A percentile compares a stretch with the other conserved stretches of the same genome.
phyloP scores from a whole-genome alignment of 2,888 invertebrate genomes.

The Yponomeuta malinellus region DNA sequence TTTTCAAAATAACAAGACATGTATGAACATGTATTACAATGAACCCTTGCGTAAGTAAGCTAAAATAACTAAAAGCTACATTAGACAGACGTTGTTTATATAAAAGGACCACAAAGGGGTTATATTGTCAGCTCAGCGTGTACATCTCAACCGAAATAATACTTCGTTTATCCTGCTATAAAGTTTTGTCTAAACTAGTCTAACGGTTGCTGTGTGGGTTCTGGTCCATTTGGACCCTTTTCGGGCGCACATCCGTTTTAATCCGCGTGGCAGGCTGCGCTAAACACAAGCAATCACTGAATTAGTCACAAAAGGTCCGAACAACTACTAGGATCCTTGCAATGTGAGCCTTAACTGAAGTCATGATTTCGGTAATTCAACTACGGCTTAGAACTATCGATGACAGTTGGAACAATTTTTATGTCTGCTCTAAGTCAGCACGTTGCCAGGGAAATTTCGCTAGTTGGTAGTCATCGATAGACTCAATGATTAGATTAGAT shows the following conservation, averaged over 20 bases:
- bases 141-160: neutral
- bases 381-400: no score
- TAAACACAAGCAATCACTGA: neutral
- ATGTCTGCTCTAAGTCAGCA: no score
- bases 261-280: neutral
- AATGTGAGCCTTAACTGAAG: no score
- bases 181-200: constrained; percentile 1
- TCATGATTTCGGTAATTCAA: no score
- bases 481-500: no score
- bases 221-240: neutral
- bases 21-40: no score
- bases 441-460: no score
- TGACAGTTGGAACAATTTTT: no score
- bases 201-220: neutral
- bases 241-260: neutral
- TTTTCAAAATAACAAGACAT: neutral
- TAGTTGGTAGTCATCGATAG: no score
- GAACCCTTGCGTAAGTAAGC: neutral
- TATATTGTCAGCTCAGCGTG: neutral
- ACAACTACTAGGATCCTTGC: no score
- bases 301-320: neutral
- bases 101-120: neutral
- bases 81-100: neutral
- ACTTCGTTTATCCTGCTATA: neutral
- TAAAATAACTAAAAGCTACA: neutral